phyloP scores from a whole-genome alignment of 2,797 vertebrate genomes.

The Nannoperca australis region DNA sequence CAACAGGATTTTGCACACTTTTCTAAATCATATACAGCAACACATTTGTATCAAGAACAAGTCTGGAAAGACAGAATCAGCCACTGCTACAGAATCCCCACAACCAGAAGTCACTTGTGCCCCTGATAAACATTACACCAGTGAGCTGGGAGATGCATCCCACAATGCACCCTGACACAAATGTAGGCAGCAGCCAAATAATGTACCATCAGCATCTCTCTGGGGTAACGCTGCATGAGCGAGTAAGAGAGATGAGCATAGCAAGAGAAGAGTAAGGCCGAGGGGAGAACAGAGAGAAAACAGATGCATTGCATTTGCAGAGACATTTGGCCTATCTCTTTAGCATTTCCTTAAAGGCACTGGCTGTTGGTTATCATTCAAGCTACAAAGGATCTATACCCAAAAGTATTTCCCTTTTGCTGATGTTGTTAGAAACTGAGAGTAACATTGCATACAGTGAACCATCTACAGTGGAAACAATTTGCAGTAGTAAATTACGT shows the following conservation, averaged over 20 bases:
- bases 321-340: slow-evolving; percentile 46
- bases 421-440: slow-evolving; percentile 13
- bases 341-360: slow-evolving; percentile 36
- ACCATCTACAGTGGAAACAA: neutral
- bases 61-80: slow-evolving; percentile 8
- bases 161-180: slow-evolving; percentile 56
- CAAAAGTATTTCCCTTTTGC: slow-evolving; percentile 13
- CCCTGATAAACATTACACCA: slow-evolving; percentile 26
- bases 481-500: neutral
- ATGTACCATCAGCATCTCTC: slow-evolving; percentile 62
- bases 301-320: slow-evolving; percentile 37
- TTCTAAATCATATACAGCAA: slow-evolving; percentile 8
- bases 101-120: slow-evolving; percentile 35
- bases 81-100: neutral
- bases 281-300: slow-evolving; percentile 40
- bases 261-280: slow-evolving; percentile 31
- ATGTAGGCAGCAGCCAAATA: slow-evolving; percentile 64
- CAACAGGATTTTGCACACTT: slow-evolving; percentile 20
- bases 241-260: slow-evolving; percentile 42
- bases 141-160: slow-evolving; percentile 38
- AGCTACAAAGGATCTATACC: slow-evolving; percentile 23
- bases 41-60: slow-evolving; percentile 8
- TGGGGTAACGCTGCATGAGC: slow-evolving; percentile 31
- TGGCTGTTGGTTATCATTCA: slow-evolving; percentile 43
- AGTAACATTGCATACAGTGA: neutral